A percentile compares a stretch with the other conserved stretches of the same genome.
phyloP scores from a whole-genome alignment of 2,113 vertebrate genomes.

The Larimichthys polyactis region DNA sequence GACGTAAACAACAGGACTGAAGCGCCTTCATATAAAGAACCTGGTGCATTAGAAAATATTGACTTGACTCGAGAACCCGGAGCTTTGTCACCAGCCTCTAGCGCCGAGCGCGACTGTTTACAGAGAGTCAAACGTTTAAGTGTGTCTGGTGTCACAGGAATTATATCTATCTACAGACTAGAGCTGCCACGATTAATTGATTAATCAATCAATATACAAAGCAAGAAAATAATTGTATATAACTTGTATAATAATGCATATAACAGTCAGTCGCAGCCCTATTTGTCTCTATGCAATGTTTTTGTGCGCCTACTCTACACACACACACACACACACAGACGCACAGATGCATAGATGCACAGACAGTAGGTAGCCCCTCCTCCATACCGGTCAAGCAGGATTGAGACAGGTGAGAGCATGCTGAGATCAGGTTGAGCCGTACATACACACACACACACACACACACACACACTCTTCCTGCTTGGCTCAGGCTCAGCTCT shows the following conservation, averaged over 20 bases:
- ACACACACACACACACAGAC: conserved; percentile 6
- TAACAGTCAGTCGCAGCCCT: background rate
- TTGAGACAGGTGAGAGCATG: conserved; percentile 80
- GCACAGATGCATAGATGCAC: background rate
- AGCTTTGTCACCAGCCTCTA: conserved; percentile 8
- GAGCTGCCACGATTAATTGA: background rate
- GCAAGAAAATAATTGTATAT: background rate
- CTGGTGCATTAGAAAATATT: background rate
- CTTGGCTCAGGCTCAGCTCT: conserved; percentile 39
- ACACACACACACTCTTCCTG: background rate
- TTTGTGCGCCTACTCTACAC: background rate
- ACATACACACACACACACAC: conserved; percentile 8
- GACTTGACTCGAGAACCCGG: background rate
- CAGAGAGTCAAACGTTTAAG: background rate
- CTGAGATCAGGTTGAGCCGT: conserved; percentile 55
- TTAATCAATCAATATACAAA: too few relatives aligned
- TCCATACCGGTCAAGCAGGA: conserved; percentile 81
- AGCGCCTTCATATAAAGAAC: background rate
- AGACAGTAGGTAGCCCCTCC: conserved; percentile 66
- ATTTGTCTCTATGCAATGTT: background rate
- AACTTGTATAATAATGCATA: background rate
- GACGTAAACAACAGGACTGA: too few relatives aligned
- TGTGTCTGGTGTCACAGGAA: background rate
- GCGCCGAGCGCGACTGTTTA: conserved; percentile 16
- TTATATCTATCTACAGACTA: background rate